Evolutionary conservation across 2,797 vertebrate genomes (phyloP), one percentile per base, ranked within the genome.

Genomic region (Steatocranus sp.): DNA sequence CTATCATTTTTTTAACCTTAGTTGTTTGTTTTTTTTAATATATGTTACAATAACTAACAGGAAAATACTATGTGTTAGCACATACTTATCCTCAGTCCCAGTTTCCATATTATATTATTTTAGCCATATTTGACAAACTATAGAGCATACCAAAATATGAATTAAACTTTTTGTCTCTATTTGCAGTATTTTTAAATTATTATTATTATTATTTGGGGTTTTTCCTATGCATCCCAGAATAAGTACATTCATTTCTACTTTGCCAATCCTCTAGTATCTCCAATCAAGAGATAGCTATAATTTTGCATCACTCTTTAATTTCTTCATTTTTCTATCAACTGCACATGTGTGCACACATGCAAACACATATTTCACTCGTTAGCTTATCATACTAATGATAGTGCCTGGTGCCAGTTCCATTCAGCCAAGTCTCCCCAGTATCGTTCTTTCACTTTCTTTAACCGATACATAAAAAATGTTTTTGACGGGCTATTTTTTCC

Each of bases 231-330:
- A 3, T 23, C 34, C 30, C n/a, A 63, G 32, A 14, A 7, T 63
- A 8, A 38, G 49, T 46, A 32, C 15, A 32, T 73, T 54, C 70
- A 74, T 82, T 79, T 53, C 70, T 83, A 80, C 48, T 80, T 79
- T 51, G 56, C 78, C 80, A 80, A 78, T 88, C n/a, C 43, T 49
- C 7, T 2, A 12, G 34, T 80, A 68, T 76, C 73, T 75, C 30
- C n/a, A 66, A 70, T 77, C 76, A 66, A 61, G 63, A 85, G 78
- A 85, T 83, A 51, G 48, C 51, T 56, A 12, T 36, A 75, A 51
- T 43, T 73, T 63, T 46, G 23, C 32, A 50, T 88, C 84, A 86
- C 61, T 89, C 84, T 80, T 36, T 79, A 70, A 27, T 46, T 27
- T 79, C 66, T 80, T 36, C 51, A 46, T 50, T 63, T 41, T 51